Evolutionary conservation across 2,888 invertebrate species (phyloP).

Genomic region (Carabus problematicus): DNA sequence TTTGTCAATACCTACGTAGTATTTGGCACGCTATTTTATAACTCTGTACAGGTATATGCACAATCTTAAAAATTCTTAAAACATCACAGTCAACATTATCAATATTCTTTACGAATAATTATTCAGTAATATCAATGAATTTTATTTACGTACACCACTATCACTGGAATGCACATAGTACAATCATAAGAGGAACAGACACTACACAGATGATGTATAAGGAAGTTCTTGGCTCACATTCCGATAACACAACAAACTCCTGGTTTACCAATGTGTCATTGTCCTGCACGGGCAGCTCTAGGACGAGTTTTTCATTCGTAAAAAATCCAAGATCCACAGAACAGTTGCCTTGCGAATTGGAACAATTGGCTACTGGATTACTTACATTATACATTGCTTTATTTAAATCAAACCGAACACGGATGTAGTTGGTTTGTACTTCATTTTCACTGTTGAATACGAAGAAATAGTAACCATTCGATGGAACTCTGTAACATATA

Average conservation of each 20-base stretch:
- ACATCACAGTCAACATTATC: constrained; percentile 22
- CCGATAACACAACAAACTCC: constrained; percentile 75
- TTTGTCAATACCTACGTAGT: too few species aligned
- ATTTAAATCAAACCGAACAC: constrained; percentile 72
- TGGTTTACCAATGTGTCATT: constrained; percentile 77
- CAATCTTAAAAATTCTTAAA: constrained; percentile 18
- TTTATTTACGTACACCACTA: constrained; percentile 2
- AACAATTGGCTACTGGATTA: constrained; percentile 67
- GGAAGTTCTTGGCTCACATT: constrained; percentile 76
- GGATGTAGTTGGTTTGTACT: constrained; percentile 73
- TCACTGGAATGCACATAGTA: constrained; percentile 77
- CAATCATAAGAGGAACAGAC: constrained; percentile 73
- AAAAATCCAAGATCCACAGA: constrained; percentile 72
- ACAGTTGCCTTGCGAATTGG: constrained; percentile 69
- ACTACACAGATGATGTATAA: constrained; percentile 73
- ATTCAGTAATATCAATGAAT: neutral
- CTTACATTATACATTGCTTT: constrained; percentile 75
- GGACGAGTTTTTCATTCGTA: constrained; percentile 72
- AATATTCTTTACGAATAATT: constrained; percentile 7
- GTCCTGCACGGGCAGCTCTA: constrained; percentile 70
- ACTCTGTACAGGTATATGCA: constrained; percentile 6
- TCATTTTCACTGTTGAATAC: constrained; percentile 85
- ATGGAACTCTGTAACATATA: constrained; percentile 66
- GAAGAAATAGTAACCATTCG: constrained; percentile 83
- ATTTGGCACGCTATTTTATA: too few species aligned